Evolutionary conservation across 2,888 invertebrate species (phyloP).

Genomic region (Acanthosoma haemorrhoidale): DNA sequence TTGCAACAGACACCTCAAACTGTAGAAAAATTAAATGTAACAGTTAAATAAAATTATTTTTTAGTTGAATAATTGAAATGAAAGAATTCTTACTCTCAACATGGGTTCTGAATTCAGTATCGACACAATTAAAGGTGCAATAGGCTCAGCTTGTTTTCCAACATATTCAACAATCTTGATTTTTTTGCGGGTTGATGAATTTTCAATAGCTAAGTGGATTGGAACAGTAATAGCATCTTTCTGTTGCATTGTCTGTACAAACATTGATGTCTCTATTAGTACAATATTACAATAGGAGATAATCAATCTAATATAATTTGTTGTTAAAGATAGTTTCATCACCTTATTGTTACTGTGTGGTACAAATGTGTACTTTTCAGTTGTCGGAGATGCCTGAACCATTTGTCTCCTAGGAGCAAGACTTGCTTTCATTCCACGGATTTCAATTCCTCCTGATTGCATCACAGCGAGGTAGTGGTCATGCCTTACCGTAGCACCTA

Average conservation of each 20-base stretch:
- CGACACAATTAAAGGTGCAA: constrained; percentile 57
- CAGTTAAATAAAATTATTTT: background rate
- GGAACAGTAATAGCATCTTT: constrained; percentile 55
- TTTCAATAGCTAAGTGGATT: constrained; percentile 73
- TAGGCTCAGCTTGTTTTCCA: constrained; percentile 56
- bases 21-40: background rate
- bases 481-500: constrained; percentile 53
- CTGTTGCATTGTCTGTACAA: constrained; percentile 28
- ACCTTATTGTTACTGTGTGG: constrained; percentile 57
- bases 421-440: constrained; percentile 84
- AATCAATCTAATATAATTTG: background rate
- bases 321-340: background rate
- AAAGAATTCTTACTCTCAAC: constrained; percentile 49
- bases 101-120: constrained; percentile 69
- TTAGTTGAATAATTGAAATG: background rate
- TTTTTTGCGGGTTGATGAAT: constrained; percentile 60
- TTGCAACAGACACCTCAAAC: constrained; percentile 17
- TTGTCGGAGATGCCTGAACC: constrained; percentile 69
- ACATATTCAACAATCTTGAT: constrained; percentile 67
- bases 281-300: background rate
- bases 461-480: constrained; percentile 67
- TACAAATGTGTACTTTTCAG: constrained; percentile 78
- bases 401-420: constrained; percentile 80
- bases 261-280: background rate
- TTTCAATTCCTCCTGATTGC: constrained; percentile 77